These are phyloP conservation scores for Machimus rusticus DNA, from an alignment of 2,888 invertebrate genomes.

Conservation along the genomic window DNA sequence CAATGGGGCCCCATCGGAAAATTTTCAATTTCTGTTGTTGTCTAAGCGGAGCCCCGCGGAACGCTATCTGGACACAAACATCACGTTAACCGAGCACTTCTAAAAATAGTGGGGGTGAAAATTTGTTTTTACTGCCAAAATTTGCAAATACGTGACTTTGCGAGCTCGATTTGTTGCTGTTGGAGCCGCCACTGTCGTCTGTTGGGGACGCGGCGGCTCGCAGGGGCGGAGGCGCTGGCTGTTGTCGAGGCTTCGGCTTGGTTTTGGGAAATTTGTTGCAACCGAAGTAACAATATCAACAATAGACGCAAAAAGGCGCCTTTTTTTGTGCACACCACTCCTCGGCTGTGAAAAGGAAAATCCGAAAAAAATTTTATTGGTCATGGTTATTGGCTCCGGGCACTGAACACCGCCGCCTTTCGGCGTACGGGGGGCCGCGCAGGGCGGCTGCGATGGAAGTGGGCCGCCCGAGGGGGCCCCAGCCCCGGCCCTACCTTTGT, in stretches of 20 bases:
- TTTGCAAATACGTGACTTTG: conserved; percentile 47
- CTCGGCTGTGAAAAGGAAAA: conserved; percentile 18
- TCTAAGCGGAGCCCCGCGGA: conserved; percentile 11
- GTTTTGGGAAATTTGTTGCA: conserved; percentile 34
- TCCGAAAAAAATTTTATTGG: conserved; percentile 30
- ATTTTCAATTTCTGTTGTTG: conserved; percentile 34
- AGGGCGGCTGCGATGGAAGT: background rate
- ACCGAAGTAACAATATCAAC: conserved; percentile 32
- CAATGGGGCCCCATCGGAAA: background rate
- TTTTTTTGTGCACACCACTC: background rate
- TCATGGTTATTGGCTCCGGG: conserved; percentile 36
- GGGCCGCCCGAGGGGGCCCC: background rate
- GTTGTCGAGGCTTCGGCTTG: conserved; percentile 10
- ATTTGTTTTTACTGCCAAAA: conserved; percentile 48
- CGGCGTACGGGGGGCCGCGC: background rate
- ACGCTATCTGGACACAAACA: conserved; percentile 33
- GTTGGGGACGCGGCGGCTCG: background rate
- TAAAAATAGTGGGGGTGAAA: conserved; percentile 46
- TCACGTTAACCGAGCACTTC: conserved; percentile 7
- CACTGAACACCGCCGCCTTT: background rate
- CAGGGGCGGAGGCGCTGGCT: background rate
- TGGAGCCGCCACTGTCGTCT: background rate
- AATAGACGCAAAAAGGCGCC: conserved; percentile 19
- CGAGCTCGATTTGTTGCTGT: conserved; percentile 45
- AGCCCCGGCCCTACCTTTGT: background rate